Conservation (phyloP, 2,888 invertebrate genomes). For the Archips xylosteana region DNA sequence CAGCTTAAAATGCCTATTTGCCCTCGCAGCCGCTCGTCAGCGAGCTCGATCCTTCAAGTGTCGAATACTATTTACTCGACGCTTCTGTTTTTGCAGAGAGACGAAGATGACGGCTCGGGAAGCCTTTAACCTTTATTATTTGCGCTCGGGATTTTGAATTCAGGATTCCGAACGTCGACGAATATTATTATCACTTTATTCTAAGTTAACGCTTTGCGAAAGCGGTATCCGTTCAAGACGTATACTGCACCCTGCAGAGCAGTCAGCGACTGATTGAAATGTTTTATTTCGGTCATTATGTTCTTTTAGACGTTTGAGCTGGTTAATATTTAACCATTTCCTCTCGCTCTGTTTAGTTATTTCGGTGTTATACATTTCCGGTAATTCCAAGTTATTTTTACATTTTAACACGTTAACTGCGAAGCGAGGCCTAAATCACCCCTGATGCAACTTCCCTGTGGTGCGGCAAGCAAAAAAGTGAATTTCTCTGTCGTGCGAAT, state of each 20-base stretch:
- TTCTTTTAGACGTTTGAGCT: neutral
- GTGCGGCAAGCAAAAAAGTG: no score
- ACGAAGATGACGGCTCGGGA: constrained; percentile 13
- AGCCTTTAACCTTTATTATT: constrained; percentile 24
- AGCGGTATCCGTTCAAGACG: neutral
- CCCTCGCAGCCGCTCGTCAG: constrained; percentile 30
- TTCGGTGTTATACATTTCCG: no score
- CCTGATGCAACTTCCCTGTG: no score
- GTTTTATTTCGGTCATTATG: no score
- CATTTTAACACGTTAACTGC: no score
- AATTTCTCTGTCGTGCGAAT: no score
- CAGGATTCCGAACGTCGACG: constrained; percentile 11
- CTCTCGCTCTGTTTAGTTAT: no score
- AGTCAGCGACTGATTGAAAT: no score
- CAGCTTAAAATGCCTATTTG: constrained; percentile 39
- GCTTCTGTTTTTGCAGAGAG: constrained; percentile 8
- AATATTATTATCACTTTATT: constrained; percentile 8
- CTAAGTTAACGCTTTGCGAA: neutral
- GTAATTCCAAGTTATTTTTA: no score
- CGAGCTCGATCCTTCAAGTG: constrained; percentile 27
- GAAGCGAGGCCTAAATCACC: no score
- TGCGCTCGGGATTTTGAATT: constrained; percentile 4
- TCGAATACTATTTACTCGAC: constrained; percentile 19
- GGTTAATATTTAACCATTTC: neutral
- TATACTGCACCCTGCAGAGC: neutral